Evolutionary conservation across 2,113 vertebrate genomes (phyloP).

Genomic region (Urocitellus parryii): DNA sequence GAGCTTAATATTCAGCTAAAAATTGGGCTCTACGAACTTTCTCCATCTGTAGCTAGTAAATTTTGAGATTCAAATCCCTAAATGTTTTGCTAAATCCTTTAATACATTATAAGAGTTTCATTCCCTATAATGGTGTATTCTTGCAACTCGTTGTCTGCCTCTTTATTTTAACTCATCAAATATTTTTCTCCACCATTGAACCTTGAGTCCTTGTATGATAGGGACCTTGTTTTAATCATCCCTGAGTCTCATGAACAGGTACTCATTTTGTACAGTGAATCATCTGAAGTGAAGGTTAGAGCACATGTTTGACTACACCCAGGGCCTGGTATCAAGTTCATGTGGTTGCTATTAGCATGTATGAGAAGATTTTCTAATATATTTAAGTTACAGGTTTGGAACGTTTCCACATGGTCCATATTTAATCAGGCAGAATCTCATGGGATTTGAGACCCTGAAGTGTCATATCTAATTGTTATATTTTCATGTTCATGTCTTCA

Average conservation of each 20-base stretch:
- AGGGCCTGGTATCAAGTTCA: background rate
- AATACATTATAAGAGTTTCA: background rate
- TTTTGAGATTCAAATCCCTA: constrained; percentile 10
- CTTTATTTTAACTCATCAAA: background rate
- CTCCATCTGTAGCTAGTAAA: constrained; percentile 14
- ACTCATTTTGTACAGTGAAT: background rate
- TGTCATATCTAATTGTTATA: constrained; percentile 58
- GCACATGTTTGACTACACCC: background rate
- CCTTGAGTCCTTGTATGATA: background rate
- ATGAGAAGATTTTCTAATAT: constrained; percentile 48
- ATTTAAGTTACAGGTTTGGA: constrained; percentile 45
- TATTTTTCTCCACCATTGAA: background rate
- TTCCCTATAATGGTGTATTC: background rate
- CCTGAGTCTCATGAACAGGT: background rate
- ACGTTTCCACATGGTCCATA: constrained; percentile 53
- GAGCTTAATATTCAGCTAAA: constrained; percentile 26
- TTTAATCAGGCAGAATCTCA: constrained; percentile 58
- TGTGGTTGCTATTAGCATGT: constrained; percentile 46
- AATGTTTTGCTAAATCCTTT: constrained; percentile 40
- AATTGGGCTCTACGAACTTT: background rate
- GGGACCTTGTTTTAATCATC: constrained; percentile 15
- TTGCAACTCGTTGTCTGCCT: background rate
- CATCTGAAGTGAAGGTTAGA: background rate
- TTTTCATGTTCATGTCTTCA: constrained; percentile 65
- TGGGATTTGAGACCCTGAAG: constrained; percentile 40